Percentiles rank a stretch among this genome's conserved stretches.
These are phyloP conservation scores for Porites lutea DNA, from an alignment of 64 coral and sea anemone species.

Conservation along the genomic window DNA sequence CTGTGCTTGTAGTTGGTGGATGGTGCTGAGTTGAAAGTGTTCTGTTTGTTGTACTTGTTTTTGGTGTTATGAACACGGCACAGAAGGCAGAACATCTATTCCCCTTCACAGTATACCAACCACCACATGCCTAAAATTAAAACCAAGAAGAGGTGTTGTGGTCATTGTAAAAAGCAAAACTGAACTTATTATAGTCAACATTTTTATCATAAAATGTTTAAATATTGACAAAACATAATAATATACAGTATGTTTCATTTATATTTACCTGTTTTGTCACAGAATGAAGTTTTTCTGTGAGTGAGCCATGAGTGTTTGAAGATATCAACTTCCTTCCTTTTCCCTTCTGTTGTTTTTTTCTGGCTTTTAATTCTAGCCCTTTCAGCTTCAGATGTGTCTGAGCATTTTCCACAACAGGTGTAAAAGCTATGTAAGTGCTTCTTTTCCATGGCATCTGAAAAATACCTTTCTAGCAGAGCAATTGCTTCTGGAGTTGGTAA, in stretches of 20 bases:
- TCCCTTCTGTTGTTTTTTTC: slow-evolving; percentile 36
- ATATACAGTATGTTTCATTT: slow-evolving; percentile 12
- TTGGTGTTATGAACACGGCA: slow-evolving; percentile 45
- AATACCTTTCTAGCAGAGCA: slow-evolving; percentile 27
- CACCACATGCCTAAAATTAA: slow-evolving; percentile 37
- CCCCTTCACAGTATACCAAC: slow-evolving; percentile 34
- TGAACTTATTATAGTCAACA: slow-evolving; percentile 28
- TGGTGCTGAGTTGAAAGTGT: slow-evolving; percentile 39
- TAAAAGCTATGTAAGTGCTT: slow-evolving; percentile 53
- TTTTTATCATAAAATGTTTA: not conserved
- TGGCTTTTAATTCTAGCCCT: slow-evolving; percentile 25
- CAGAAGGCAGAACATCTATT: slow-evolving; percentile 47
- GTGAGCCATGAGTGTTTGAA: too few species aligned
- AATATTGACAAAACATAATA: not conserved
- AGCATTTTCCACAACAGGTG: slow-evolving; percentile 38
- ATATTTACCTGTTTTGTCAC: slow-evolving; percentile 43
- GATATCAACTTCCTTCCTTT: not conserved
- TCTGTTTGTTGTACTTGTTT: slow-evolving; percentile 44
- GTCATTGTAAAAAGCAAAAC: slow-evolving; percentile 25
- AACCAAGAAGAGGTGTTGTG: not conserved
- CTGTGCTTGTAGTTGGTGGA: slow-evolving; percentile 41
- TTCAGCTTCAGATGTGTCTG: slow-evolving; percentile 35
- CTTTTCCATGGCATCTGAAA: slow-evolving; percentile 43
- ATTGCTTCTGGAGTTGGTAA: slow-evolving; percentile 22
- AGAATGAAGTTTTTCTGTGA: not conserved